A percentile compares a stretch with the other conserved stretches of the same genome.
phyloP scores from a whole-genome alignment of 1,140 invertebrate species.

The Streblospio benedicti region DNA sequence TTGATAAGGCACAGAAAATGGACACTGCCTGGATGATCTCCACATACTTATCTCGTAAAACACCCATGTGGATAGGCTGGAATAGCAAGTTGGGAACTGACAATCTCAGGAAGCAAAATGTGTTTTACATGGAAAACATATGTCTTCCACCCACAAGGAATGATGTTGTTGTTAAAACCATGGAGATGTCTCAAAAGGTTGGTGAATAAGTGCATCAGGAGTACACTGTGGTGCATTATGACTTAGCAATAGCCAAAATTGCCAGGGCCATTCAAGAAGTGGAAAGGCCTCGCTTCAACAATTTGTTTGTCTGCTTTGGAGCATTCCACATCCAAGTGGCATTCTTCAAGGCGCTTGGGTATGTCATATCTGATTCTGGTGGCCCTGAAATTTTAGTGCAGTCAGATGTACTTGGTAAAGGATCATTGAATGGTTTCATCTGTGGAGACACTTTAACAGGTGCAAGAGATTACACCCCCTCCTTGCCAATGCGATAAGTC shows the following conservation, averaged over 20 bases:
- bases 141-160: background rate
- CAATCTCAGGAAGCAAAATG: background rate
- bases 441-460: too few relatives aligned
- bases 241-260: background rate
- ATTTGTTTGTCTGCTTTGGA: background rate
- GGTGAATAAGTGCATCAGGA: background rate
- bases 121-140: background rate
- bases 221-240: background rate
- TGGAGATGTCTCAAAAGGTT: background rate
- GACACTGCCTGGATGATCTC: too few relatives aligned
- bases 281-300: background rate
- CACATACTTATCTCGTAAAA: too few relatives aligned
- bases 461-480: too few relatives aligned
- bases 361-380: too few relatives aligned
- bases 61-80: background rate
- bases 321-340: background rate
- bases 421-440: too few relatives aligned
- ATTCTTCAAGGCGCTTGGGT: too few relatives aligned
- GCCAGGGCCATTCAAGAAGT: background rate
- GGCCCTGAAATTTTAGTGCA: too few relatives aligned
- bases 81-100: background rate
- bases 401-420: too few relatives aligned
- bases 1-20: too few relatives aligned
- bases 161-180: background rate
- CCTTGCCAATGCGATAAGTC: too few relatives aligned